These are phyloP conservation scores for Mustela lutreola DNA, from an alignment of 2,113 vertebrate species.

Conservation along the genomic window DNA sequence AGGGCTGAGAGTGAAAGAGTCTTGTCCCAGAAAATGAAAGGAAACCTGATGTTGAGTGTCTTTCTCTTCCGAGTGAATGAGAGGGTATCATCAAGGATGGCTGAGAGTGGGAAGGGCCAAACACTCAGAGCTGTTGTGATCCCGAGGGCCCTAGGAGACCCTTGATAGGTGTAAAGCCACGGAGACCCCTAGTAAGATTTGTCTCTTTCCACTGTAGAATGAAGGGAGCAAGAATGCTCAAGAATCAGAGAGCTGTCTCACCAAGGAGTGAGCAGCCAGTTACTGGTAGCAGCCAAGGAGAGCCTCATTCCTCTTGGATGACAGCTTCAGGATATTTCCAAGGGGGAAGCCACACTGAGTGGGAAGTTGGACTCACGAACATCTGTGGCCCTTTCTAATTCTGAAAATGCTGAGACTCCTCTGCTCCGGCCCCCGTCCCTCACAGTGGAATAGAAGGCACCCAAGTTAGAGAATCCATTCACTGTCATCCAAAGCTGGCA, in stretches of 20 bases:
- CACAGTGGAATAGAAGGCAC: neutral
- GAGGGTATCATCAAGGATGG: neutral
- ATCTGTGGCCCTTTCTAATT: constrained; percentile 11
- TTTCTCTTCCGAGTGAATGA: neutral
- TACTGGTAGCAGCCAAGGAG: neutral
- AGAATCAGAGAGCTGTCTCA: neutral
- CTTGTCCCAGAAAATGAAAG: neutral
- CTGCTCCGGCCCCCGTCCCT: neutral
- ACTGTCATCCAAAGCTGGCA: neutral
- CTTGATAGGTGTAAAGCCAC: neutral
- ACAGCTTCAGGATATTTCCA: constrained; percentile 19
- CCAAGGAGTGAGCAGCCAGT: neutral
- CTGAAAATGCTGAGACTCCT: neutral
- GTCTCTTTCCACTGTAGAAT: neutral
- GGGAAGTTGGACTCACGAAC: neutral
- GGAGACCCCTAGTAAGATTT: neutral
- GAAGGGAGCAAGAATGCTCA: neutral
- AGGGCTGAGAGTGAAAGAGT: neutral
- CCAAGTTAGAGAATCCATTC: neutral
- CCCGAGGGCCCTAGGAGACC: neutral
- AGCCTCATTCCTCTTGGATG: neutral
- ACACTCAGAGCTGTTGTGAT: neutral
- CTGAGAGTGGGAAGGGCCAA: neutral
- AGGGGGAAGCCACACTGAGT: neutral
- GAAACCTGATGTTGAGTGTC: neutral